Conservation (phyloP, 2,797 vertebrate genomes). For the Garrulus glandarius region DNA sequence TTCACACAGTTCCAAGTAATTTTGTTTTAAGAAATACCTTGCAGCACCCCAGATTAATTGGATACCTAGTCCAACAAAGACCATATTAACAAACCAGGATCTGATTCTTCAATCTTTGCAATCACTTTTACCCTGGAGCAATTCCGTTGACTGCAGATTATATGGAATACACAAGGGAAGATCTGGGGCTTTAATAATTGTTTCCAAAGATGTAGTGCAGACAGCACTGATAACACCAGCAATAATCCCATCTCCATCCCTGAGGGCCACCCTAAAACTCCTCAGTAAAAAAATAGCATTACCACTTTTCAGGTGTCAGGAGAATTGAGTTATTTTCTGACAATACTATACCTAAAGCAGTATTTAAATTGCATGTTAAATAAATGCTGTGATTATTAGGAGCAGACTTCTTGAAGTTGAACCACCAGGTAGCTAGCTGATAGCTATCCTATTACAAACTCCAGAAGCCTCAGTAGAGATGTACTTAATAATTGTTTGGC, state of each 20-base stretch:
- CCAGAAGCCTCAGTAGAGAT: conserved; percentile 45
- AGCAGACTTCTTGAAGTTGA: conserved; percentile 35
- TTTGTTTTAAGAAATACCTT: not conserved
- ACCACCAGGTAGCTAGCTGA: conserved; percentile 49
- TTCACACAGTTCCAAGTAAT: not conserved
- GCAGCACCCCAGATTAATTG: conserved; percentile 17
- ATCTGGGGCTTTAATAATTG: not conserved
- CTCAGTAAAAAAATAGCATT: not conserved
- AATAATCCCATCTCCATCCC: not conserved
- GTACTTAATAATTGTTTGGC: conserved; percentile 67
- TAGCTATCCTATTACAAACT: conserved; percentile 65
- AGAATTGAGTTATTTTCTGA: not conserved
- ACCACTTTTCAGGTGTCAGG: not conserved
- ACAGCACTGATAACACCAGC: not conserved
- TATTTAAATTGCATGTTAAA: conserved; percentile 36
- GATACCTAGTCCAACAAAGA: not conserved
- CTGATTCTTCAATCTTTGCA: not conserved
- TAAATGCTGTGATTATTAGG: conserved; percentile 38
- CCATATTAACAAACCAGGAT: not conserved
- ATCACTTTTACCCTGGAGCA: not conserved
- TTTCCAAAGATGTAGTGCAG: not conserved
- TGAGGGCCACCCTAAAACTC: not conserved
- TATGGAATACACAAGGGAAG: not conserved
- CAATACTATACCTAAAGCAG: not conserved
- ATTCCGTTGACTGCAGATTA: not conserved